Base-by-base conservation (phyloP, 2,797 vertebrate species). In the Odontamblyopus lacepedii region DNA sequence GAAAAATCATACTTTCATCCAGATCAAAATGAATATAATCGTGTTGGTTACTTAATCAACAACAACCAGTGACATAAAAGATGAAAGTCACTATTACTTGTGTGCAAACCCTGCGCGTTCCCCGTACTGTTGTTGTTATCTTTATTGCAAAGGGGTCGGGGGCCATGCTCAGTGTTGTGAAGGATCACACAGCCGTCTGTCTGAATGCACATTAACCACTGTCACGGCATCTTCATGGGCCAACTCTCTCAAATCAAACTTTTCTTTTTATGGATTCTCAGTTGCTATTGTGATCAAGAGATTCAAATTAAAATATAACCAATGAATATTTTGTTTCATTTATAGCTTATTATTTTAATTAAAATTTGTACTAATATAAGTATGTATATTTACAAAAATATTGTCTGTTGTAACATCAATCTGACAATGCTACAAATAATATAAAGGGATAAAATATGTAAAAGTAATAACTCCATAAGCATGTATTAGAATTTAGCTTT, bases 61-160 rank as follows among this genome's bases (percentile, higher is more conserved):
- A 92, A 86, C 83, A 90, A 81, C 73, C 41, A 5, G 77, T 27
- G 78, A 71, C 82, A 84, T 91, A 82, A 91, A 91, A 88, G 19
- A 83, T 91, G 85, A 82, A 90, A 88, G 57, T 77, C 73, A 75
- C 80, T 71, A 71, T 80, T 64, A 82, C 79, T 66, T 74, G 85
- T 88, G 85, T 87, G 86, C 79, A 83, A 82, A 85, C 84, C 35
- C 69, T 8, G 59, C 69, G 73, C 44, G 71, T 48, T 70, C 67
- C 32, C 68, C 55, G 72, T 63, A 64, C 68, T 73, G 76, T 26
- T 76, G 79, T 30, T 83, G 82, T 81, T 84, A 80, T 76, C 76
- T 75, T 79, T 71, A 79, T 68, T 79, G 78, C 78, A 60, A 50
- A 77, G 79, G 51, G 41, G 64, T 73, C 69, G 70, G 74, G 64